Evolutionary conservation across 2,113 vertebrate species (phyloP).

Genomic region (Trichechus manatus): DNA sequence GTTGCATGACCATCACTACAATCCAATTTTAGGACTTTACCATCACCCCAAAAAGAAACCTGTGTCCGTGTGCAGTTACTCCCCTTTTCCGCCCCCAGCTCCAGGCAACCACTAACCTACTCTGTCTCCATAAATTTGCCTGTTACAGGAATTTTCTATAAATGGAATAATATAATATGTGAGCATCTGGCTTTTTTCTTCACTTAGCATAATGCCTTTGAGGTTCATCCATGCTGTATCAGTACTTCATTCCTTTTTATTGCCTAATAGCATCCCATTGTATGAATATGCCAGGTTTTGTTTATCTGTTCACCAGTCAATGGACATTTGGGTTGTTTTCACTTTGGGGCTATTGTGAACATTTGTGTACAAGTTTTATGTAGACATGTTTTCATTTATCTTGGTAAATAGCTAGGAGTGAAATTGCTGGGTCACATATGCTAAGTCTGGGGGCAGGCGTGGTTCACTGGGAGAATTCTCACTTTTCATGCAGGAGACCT

Average conservation of each 20-base stretch:
- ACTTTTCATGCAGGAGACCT: neutral
- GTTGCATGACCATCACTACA: neutral
- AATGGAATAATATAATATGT: too few species aligned
- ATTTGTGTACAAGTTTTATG: neutral
- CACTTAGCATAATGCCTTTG: too few species aligned
- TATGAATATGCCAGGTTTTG: rapidly evolving
- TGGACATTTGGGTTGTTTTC: neutral
- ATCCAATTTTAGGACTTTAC: neutral
- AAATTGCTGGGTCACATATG: neutral
- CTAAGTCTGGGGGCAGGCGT: neutral
- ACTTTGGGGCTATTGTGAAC: neutral
- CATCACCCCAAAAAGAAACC: neutral
- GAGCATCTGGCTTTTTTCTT: neutral
- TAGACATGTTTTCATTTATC: neutral
- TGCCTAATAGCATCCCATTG: neutral
- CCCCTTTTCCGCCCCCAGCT: neutral
- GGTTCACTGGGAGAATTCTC: neutral
- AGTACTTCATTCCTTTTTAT: neutral
- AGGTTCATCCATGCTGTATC: neutral
- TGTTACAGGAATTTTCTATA: neutral
- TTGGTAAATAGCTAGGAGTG: neutral
- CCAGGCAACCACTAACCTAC: neutral
- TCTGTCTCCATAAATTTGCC: neutral
- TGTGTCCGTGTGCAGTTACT: neutral
- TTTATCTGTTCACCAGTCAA: neutral